Evolutionary conservation across 2,113 vertebrate species (phyloP).

Genomic region (Recurvirostra avosetta): DNA sequence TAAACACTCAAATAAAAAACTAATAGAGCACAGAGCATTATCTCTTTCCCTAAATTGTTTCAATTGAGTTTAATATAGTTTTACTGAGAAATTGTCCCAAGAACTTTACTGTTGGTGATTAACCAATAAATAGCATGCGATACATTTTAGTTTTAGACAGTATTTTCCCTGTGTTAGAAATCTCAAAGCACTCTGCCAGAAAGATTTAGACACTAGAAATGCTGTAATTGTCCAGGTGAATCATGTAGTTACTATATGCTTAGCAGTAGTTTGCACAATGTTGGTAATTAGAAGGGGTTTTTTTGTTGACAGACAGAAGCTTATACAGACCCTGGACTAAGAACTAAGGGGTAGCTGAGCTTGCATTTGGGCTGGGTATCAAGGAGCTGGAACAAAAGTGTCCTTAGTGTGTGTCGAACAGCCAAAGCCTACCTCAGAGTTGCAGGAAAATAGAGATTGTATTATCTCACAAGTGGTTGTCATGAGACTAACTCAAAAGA

Average conservation of each 20-base stretch:
- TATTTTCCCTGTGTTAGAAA: not conserved
- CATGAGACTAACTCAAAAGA: slow-evolving; percentile 39
- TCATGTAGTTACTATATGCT: not conserved
- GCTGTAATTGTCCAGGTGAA: not conserved
- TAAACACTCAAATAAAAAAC: not conserved
- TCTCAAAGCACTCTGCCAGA: not conserved
- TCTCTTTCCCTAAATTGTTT: not conserved
- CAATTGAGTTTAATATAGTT: not conserved
- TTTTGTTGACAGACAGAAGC: not conserved
- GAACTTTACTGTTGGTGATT: not conserved
- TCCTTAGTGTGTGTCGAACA: not conserved
- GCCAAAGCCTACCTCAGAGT: not conserved
- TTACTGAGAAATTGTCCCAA: not conserved
- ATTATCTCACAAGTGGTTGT: slow-evolving; percentile 32
- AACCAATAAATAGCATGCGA: not conserved
- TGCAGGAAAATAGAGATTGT: not conserved
- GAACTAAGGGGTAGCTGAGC: not conserved
- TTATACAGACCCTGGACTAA: not conserved
- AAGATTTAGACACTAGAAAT: not conserved
- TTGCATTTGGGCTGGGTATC: not conserved
- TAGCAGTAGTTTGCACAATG: not conserved
- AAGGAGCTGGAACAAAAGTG: not conserved
- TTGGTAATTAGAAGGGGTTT: fast-evolving
- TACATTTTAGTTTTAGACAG: not conserved
- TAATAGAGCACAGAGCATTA: not conserved